Percentiles rank a stretch among this genome's conserved stretches.
Conservation (phyloP, 2,888 invertebrate genomes). For the Alloplasta piceator region DNA sequence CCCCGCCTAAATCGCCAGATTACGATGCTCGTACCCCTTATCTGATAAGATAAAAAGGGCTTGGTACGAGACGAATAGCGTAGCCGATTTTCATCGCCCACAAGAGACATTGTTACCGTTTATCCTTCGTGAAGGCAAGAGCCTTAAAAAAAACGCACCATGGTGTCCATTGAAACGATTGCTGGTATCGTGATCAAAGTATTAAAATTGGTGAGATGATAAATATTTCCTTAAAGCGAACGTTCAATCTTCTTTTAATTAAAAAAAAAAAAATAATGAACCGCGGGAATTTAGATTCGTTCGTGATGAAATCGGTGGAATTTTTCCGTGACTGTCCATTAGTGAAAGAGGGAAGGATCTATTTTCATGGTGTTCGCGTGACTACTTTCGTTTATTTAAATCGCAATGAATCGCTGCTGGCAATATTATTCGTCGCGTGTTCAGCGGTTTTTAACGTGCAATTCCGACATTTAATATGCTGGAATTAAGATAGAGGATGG, state of each 20-base stretch:
- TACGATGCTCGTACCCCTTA: conserved; percentile 70
- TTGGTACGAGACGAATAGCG: conserved; percentile 74
- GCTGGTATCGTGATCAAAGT: conserved; percentile 92
- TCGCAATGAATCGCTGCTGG: not conserved
- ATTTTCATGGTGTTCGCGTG: conserved; percentile 31
- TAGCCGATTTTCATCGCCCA: conserved; percentile 52
- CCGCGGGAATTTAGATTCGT: conserved; percentile 43
- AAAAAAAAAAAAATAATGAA: not conserved
- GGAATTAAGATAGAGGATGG: not conserved
- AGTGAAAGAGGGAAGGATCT: not conserved
- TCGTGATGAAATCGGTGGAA: conserved; percentile 2
- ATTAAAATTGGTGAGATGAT: conserved; percentile 90
- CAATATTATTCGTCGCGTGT: not conserved
- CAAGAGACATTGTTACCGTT: conserved; percentile 51
- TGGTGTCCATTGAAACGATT: conserved; percentile 92
- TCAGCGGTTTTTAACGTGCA: not conserved
- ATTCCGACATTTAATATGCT: not conserved
- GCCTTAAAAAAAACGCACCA: conserved; percentile 82
- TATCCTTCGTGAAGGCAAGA: conserved; percentile 52
- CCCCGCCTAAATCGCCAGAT: conserved; percentile 68
- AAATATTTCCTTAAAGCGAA: conserved; percentile 1
- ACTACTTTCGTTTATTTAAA: conserved; percentile 22
- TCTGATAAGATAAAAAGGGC: conserved; percentile 82
- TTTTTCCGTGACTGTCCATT: conserved; percentile 42
- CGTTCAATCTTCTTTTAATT: not conserved